Evolutionary conservation across 2,888 invertebrate species (phyloP).

Genomic region (Parascotia fuliginaria): DNA sequence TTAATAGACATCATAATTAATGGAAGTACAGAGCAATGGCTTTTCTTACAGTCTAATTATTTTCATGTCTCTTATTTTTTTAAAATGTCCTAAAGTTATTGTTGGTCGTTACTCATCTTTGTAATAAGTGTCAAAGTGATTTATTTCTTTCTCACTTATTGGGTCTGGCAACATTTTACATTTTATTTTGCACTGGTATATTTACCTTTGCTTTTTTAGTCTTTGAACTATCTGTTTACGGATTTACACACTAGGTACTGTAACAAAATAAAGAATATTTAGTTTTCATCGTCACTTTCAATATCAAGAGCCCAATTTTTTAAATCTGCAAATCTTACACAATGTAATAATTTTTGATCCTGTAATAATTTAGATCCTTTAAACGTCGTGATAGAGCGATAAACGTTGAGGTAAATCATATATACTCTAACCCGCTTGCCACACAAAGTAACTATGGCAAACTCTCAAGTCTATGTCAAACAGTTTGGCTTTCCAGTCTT

Average conservation of each 20-base stretch:
- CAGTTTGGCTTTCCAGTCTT: too few relatives aligned
- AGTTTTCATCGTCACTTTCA: too few relatives aligned
- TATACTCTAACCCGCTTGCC: too few relatives aligned
- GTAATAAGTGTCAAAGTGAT: constrained; percentile 70
- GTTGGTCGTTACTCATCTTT: constrained; percentile 63
- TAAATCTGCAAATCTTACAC: too few relatives aligned
- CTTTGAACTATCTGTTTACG: background rate
- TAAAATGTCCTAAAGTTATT: constrained; percentile 51
- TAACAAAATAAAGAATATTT: too few relatives aligned
- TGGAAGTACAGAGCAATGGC: constrained; percentile 34
- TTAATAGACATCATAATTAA: constrained; percentile 30
- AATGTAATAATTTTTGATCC: too few relatives aligned
- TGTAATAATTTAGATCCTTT: too few relatives aligned
- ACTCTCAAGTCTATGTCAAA: too few relatives aligned
- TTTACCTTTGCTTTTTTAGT: background rate
- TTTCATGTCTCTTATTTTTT: constrained; percentile 51
- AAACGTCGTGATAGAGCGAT: too few relatives aligned
- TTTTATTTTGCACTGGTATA: constrained; percentile 17
- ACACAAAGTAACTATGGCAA: too few relatives aligned
- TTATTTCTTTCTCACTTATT: constrained; percentile 57
- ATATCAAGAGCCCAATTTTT: too few relatives aligned
- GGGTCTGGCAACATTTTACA: constrained; percentile 39
- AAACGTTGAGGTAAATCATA: too few relatives aligned
- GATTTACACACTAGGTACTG: background rate
- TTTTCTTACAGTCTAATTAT: constrained; percentile 49